Percentiles rank a stretch among this genome's conserved stretches.
These are phyloP conservation scores for Trissoscelio sp. DNA, from an alignment of 2,888 invertebrate species.

Conservation along the genomic window DNA sequence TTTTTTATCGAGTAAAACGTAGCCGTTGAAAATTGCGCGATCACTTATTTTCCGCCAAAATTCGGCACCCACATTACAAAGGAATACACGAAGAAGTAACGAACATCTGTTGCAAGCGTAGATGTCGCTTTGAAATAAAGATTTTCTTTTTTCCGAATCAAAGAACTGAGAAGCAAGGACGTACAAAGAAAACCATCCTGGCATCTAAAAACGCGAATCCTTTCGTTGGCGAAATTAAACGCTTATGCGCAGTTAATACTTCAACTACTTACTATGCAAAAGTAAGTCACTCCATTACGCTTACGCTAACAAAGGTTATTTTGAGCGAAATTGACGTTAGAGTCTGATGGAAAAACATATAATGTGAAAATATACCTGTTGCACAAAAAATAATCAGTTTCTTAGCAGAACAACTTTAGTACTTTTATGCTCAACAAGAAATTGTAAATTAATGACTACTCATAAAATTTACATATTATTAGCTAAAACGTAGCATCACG, in stretches of 20 bases:
- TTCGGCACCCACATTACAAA: neutral
- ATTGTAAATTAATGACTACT: no score
- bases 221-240: conserved; percentile 19
- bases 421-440: no score
- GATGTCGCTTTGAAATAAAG: neutral
- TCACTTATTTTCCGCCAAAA: neutral
- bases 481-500: no score
- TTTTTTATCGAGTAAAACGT: conserved; percentile 1
- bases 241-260: conserved; percentile 6
- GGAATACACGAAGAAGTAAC: neutral
- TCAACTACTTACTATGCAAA: neutral
- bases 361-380: no score
- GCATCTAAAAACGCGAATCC: conserved; percentile 6
- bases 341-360: no score
- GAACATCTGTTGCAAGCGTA: neutral
- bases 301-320: conserved; percentile 7
- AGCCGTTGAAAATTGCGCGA: neutral
- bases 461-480: no score
- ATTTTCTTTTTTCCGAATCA: neutral
- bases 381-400: no score
- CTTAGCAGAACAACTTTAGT: no score
- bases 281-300: conserved; percentile 8
- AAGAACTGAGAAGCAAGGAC: neutral
- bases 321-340: neutral
- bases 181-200: neutral